phyloP scores from a whole-genome alignment of 2,113 vertebrate genomes.

The Nymphicus hollandicus region DNA sequence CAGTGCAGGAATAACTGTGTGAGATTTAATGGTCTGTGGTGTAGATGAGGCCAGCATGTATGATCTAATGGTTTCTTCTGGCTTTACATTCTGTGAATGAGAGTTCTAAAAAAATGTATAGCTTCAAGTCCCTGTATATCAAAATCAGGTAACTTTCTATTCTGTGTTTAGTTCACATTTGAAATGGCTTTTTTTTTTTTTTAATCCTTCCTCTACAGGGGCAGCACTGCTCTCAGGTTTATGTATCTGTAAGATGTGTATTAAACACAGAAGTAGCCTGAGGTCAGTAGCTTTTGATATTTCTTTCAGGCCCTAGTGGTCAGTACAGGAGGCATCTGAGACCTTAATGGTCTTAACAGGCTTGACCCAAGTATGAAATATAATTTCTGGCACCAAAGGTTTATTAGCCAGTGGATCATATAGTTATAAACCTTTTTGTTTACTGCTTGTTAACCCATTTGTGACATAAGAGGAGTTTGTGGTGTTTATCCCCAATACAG shows the following conservation, averaged over 20 bases:
- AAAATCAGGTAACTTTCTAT: background rate
- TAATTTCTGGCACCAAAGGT: background rate
- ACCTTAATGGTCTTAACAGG: background rate
- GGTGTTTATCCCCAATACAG: background rate
- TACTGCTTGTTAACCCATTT: background rate
- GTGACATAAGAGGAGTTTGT: background rate
- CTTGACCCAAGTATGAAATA: background rate
- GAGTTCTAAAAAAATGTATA: background rate
- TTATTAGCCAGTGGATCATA: slow-evolving; percentile 7
- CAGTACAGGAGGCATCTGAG: background rate
- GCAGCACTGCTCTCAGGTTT: background rate
- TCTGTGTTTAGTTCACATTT: background rate
- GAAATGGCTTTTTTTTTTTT: background rate
- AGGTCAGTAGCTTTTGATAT: background rate
- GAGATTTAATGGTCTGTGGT: background rate
- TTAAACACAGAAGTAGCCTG: background rate
- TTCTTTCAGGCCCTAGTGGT: background rate
- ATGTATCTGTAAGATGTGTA: background rate
- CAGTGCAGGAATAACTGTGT: background rate
- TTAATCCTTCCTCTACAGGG: background rate
- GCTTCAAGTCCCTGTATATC: background rate
- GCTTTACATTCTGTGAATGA: slow-evolving; percentile 3
- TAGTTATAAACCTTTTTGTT: background rate
- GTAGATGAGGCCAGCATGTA: background rate
- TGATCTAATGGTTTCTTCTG: background rate